These are phyloP conservation scores for Danionella cerebrum DNA, from an alignment of 2,113 vertebrate genomes.

Conservation along the genomic window DNA sequence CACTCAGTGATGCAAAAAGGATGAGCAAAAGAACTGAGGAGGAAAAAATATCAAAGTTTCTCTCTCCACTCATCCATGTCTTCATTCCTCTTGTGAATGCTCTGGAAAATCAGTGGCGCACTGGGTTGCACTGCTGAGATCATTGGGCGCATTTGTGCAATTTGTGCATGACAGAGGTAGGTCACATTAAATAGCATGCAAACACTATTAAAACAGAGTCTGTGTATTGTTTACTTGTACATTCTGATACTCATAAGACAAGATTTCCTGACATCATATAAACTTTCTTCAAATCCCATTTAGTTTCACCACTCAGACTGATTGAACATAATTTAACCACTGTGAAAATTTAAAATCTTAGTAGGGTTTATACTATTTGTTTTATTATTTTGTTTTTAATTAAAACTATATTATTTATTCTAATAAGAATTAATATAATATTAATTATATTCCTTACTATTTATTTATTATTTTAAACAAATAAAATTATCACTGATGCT, in stretches of 20 bases:
- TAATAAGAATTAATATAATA: no score
- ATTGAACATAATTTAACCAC: no score
- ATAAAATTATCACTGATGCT: no score
- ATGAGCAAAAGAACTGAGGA: slow-evolving; percentile 1
- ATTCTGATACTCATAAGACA: neutral
- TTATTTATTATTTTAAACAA: no score
- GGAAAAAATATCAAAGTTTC: slow-evolving; percentile 31
- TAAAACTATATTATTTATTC: no score
- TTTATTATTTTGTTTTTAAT: no score
- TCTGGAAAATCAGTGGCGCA: slow-evolving; percentile 32
- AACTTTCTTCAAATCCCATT: neutral
- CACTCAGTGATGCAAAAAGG: slow-evolving; percentile 38
- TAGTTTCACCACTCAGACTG: neutral
- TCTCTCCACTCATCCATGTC: neutral
- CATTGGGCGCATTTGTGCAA: neutral
- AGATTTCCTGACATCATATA: neutral
- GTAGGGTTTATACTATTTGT: no score
- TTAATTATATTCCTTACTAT: no score
- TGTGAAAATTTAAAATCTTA: no score
- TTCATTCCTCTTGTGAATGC: slow-evolving; percentile 3
- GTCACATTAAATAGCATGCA: neutral
- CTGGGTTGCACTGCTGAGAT: slow-evolving; percentile 24
- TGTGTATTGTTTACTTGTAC: neutral
- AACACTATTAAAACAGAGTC: neutral
- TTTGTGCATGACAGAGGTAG: neutral